phyloP scores from a whole-genome alignment of 1,140 invertebrate genomes.

The Drosophila cardini region DNA sequence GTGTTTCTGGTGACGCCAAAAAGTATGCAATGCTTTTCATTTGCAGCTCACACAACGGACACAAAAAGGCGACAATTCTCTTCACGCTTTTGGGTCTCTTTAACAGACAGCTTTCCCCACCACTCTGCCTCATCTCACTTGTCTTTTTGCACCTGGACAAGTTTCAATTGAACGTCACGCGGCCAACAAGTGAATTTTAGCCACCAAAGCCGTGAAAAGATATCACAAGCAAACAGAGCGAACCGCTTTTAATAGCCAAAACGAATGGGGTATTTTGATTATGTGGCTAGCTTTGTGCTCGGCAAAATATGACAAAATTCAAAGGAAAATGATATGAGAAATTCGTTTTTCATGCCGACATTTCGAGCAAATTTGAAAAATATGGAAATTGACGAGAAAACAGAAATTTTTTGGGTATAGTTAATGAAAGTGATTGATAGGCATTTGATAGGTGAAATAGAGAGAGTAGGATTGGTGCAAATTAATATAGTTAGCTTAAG shows the following conservation, averaged over 20 bases:
- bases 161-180: conserved; percentile 50
- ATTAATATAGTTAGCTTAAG: too few relatives aligned
- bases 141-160: neutral
- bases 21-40: conserved; percentile 53
- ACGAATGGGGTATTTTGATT: neutral
- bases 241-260: conserved; percentile 11
- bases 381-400: too few relatives aligned
- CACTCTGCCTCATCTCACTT: neutral
- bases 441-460: too few relatives aligned
- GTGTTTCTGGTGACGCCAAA: conserved; percentile 37
- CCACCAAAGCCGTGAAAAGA: conserved; percentile 45
- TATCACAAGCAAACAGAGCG: conserved; percentile 14
- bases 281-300: neutral
- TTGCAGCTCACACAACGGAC: conserved; percentile 11
- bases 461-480: too few relatives aligned
- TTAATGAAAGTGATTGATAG: too few relatives aligned
- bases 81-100: conserved; percentile 20
- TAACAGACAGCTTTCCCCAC: conserved; percentile 13
- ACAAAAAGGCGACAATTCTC: conserved; percentile 23
- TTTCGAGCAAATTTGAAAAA: too few relatives aligned
- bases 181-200: conserved; percentile 59
- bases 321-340: neutral
- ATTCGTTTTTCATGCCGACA: too few relatives aligned
- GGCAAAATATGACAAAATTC: neutral
- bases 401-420: too few relatives aligned